A percentile compares a stretch with the other conserved stretches of the same genome.
Conservation (phyloP, 2,888 invertebrate species). For the Pseudeuparius sepicola region DNA sequence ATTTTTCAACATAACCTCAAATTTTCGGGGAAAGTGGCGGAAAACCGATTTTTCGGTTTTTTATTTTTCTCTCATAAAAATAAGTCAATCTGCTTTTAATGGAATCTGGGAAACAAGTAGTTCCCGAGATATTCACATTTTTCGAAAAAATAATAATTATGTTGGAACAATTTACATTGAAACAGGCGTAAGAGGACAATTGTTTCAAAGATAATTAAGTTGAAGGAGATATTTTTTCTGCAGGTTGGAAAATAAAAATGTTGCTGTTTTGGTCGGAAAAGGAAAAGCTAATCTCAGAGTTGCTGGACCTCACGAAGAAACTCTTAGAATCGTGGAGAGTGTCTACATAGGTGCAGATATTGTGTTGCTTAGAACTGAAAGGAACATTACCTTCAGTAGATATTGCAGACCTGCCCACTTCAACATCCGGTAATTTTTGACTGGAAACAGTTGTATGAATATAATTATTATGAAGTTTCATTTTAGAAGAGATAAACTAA, state of each 20-base stretch:
- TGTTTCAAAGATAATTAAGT: too few relatives aligned
- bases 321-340: conserved; percentile 50
- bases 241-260: conserved; percentile 52
- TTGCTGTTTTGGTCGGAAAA: conserved; percentile 58
- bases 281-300: conserved; percentile 48
- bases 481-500: conserved; percentile 29
- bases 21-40: too few relatives aligned
- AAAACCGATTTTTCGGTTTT: too few relatives aligned
- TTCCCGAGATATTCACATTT: too few relatives aligned
- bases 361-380: conserved; percentile 51
- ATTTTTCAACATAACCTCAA: too few relatives aligned
- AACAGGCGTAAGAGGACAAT: too few relatives aligned
- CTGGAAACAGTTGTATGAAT: conserved; percentile 7
- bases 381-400: conserved; percentile 48
- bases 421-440: conserved; percentile 31
- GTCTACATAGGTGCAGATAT: conserved; percentile 49
- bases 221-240: too few relatives aligned
- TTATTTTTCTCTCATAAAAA: too few relatives aligned
- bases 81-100: too few relatives aligned
- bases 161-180: too few relatives aligned
- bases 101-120: too few relatives aligned
- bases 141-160: too few relatives aligned
- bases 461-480: neutral
- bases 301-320: conserved; percentile 60
- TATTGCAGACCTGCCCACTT: conserved; percentile 57